A percentile compares a stretch with the other conserved stretches of the same genome.
Evolutionary conservation across 2,888 invertebrate genomes (phyloP).

Genomic region (Eledone cirrhosa): DNA sequence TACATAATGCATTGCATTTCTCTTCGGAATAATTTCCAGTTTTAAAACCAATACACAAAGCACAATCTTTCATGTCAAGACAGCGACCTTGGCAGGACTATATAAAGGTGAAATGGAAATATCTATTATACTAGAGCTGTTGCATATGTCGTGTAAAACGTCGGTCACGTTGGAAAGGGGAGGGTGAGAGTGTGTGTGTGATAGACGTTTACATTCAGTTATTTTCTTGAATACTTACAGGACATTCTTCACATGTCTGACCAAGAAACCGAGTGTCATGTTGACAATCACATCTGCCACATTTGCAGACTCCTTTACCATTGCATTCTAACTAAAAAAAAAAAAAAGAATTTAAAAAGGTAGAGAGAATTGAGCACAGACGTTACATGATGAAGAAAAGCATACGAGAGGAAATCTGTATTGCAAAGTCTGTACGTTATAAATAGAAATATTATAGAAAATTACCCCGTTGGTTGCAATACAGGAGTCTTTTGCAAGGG

Average conservation of each 20-base stretch:
- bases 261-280: slow-evolving; percentile 1
- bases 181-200: too few species aligned
- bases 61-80: slow-evolving; percentile 10
- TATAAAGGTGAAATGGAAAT: background rate
- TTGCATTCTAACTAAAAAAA: slow-evolving; percentile 9
- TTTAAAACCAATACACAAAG: background rate
- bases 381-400: background rate
- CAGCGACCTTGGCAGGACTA: slow-evolving; percentile 6
- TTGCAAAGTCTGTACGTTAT: too few species aligned
- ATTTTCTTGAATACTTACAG: too few species aligned
- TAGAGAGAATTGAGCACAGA: background rate
- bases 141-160: too few species aligned
- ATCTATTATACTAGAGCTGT: too few species aligned
- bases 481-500: slow-evolving; percentile 11
- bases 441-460: background rate
- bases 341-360: too few species aligned
- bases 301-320: slow-evolving; percentile 12
- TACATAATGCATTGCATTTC: background rate
- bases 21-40: background rate
- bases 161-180: too few species aligned
- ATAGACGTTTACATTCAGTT: too few species aligned
- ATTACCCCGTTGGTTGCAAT: slow-evolving; percentile 14
- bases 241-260: slow-evolving; percentile 22
- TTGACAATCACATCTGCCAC: slow-evolving; percentile 5
- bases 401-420: too few species aligned